phyloP scores from a whole-genome alignment of 2,113 vertebrate genomes.

The Macaca fascicularis region DNA sequence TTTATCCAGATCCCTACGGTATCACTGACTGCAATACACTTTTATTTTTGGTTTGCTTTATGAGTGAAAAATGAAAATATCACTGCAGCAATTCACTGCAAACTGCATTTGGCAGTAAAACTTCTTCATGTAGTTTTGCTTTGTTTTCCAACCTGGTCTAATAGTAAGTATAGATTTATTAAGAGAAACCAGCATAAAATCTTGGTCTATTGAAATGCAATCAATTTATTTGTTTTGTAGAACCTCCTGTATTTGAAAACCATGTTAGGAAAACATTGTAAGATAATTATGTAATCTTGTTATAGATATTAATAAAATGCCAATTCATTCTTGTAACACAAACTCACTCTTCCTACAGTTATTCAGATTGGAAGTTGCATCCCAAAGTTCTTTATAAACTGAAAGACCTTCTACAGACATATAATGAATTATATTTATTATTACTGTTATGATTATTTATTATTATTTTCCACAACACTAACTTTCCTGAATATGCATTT shows the following conservation, averaged over 20 bases:
- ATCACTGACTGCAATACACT: neutral
- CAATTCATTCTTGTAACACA: neutral
- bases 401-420: neutral
- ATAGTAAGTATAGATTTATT: neutral
- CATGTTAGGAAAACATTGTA: fast-evolving
- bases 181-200: neutral
- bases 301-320: neutral
- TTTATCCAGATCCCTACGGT: neutral
- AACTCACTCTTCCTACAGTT: neutral
- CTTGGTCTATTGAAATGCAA: neutral
- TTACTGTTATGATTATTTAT: neutral
- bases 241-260: neutral
- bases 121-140: neutral
- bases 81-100: neutral
- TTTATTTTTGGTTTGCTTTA: neutral
- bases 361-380: neutral
- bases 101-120: neutral
- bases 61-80: neutral
- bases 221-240: neutral
- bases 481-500: neutral
- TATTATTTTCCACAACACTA: neutral
- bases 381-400: neutral
- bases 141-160: neutral
- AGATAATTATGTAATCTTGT: neutral
- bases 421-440: neutral